Evolutionary conservation across 2,113 vertebrate genomes (phyloP), one percentile per base, ranked within the genome.

Genomic region (Eptesicus fuscus): DNA sequence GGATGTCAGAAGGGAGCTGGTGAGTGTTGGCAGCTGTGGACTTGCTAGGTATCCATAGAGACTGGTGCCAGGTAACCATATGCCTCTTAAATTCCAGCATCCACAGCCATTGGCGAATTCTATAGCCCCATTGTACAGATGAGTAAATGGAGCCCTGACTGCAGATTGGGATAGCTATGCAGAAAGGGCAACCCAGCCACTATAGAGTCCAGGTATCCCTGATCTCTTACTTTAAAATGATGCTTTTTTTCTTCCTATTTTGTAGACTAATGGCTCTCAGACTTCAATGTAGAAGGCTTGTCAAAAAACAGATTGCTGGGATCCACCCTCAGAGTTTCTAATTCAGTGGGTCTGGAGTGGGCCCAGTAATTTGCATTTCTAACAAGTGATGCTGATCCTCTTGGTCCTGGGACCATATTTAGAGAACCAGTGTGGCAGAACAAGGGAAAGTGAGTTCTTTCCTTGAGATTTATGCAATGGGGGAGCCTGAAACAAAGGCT

Each of bases 1-100:
- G 51, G 47, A 30, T 71, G 69, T 91, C 7, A 40, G 61, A 49
- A 93, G 82, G 86, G 69, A 96, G 82, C 71, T 84, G 84, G 30
- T 78, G 56, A 91, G 53, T 69, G 53, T 14, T 93, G 95, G 90
- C 44, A 86, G 85, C 56, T 51, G 32, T 84, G 85, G 83, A 93
- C 83, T 82, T 93, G n/a, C 74, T 65, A 79, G 86, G 94, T 97
- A 88, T 95, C 95, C 96, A 85, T 96, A 97, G 96, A 97, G 95
- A 95, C 90, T 23, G 95, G 92, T 96, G 90, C 95, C 88, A 82
- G 92, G 95, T 95, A 94, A 96, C 93, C 88, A 37, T 4, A 4
- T 25, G 35, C 49, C 35, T 93, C 47, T 93, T 84, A 70, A 83
- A 78, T 90, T 76, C 71, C 35, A 93, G 83, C 61, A 69, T 40